A percentile compares a stretch with the other conserved stretches of the same genome.
These are phyloP conservation scores for Pseudorhombus dupliciocellatus DNA, from an alignment of 2,113 vertebrate species.

Conservation along the genomic window DNA sequence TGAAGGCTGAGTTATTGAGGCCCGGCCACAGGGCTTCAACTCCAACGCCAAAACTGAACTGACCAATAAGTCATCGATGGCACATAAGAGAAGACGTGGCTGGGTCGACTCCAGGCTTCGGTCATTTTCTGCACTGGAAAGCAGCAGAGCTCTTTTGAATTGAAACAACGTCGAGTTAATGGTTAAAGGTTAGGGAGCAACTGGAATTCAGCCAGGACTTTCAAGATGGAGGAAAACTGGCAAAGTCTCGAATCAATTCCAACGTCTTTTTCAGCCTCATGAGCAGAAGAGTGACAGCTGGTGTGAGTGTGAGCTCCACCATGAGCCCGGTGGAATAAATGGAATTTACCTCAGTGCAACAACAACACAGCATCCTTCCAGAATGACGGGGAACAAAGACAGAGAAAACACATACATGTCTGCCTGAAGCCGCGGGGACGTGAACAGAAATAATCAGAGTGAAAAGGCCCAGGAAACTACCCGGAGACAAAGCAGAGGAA, in stretches of 20 bases:
- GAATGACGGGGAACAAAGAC: background rate
- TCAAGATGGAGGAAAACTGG: background rate
- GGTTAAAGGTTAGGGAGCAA: background rate
- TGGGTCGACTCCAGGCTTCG: too few relatives aligned
- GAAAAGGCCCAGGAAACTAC: conserved; percentile 1
- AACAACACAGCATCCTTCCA: background rate
- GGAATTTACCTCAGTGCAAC: background rate
- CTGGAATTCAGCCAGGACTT: background rate
- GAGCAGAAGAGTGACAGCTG: conserved; percentile 18
- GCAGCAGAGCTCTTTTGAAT: too few relatives aligned
- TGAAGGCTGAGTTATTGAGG: too few relatives aligned
- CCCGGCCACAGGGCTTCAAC: too few relatives aligned
- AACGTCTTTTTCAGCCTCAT: conserved; percentile 5
- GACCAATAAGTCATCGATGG: too few relatives aligned
- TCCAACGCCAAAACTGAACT: too few relatives aligned
- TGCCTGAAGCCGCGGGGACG: background rate
- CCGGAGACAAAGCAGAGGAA: background rate
- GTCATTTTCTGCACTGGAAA: too few relatives aligned
- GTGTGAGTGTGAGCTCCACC: background rate
- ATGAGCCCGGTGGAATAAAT: conserved; percentile 10
- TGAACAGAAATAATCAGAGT: background rate
- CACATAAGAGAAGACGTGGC: too few relatives aligned
- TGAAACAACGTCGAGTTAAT: background rate
- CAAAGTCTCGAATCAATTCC: background rate
- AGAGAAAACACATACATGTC: background rate